These are phyloP conservation scores for Hydrozoanthus gracilis DNA, from an alignment of 92 coral and sea anemone species.

Conservation along the genomic window DNA sequence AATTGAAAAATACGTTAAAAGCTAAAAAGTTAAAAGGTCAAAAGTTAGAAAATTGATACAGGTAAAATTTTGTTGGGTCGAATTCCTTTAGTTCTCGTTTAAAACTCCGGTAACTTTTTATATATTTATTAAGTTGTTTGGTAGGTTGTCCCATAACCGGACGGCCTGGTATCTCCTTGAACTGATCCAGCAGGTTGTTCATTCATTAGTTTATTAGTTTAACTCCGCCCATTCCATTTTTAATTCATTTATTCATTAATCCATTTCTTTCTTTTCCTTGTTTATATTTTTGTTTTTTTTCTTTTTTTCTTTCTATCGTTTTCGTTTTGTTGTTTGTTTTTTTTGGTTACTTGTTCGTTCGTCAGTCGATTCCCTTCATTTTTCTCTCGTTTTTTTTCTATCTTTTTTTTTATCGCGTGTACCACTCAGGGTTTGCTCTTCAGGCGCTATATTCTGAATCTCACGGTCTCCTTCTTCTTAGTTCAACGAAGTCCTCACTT, in stretches of 20 bases:
- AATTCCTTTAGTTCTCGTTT: too few species aligned
- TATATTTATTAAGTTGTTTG: neutral
- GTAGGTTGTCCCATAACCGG: too few species aligned
- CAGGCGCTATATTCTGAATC: neutral
- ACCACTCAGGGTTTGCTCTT: too few species aligned
- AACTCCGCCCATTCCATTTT: neutral
- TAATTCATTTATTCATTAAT: neutral
- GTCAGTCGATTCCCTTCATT: neutral
- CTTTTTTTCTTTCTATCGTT: neutral
- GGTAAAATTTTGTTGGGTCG: too few species aligned
- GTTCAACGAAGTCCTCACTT: slow-evolving; percentile 91
- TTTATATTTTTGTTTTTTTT: too few species aligned
- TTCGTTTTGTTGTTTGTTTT: neutral
- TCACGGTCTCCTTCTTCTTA: slow-evolving; percentile 7
- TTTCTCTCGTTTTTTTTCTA: neutral
- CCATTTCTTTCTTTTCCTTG: neutral
- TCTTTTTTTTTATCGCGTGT: neutral
- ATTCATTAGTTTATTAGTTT: neutral
- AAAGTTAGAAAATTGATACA: too few species aligned
- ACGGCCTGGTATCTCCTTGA: too few species aligned
- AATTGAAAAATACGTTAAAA: too few species aligned
- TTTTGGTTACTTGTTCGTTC: neutral
- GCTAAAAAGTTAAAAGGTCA: too few species aligned
- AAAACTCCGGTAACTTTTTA: neutral
- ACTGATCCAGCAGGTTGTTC: too few species aligned